phyloP scores from a whole-genome alignment of 2,113 vertebrate species.

The Myrmecophaga tridactyla region DNA sequence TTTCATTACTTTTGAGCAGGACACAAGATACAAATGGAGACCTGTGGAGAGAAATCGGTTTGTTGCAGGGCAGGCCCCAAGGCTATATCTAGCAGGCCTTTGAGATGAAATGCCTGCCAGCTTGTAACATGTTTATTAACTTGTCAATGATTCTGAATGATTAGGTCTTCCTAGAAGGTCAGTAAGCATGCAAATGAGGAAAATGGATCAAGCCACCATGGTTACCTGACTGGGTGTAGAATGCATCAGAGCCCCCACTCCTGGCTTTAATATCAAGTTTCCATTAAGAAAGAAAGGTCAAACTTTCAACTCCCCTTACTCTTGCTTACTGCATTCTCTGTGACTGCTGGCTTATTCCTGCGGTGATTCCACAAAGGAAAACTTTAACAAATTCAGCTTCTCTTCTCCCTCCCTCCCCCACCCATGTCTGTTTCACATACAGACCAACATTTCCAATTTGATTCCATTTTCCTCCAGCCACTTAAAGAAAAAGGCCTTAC shows the following conservation, averaged over 20 bases:
- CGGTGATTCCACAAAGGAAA: constrained; percentile 44
- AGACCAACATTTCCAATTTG: constrained; percentile 58
- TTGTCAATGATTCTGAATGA: constrained; percentile 74
- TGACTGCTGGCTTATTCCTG: constrained; percentile 60
- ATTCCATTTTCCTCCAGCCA: constrained; percentile 34
- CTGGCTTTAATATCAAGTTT: constrained; percentile 85
- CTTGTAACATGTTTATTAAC: constrained; percentile 53
- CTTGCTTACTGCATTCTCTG: constrained; percentile 69
- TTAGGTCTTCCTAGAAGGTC: constrained; percentile 87
- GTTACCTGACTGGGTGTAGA: constrained; percentile 85
- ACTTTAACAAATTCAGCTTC: constrained; percentile 1
- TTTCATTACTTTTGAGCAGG: constrained; percentile 63
- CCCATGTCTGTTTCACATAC: not conserved
- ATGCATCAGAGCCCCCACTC: constrained; percentile 85
- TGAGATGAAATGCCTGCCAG: constrained; percentile 72
- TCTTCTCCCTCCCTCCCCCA: not conserved
- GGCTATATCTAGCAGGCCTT: constrained; percentile 70
- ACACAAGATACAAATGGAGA: constrained; percentile 60
- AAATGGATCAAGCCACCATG: constrained; percentile 85
- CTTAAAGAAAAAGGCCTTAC: constrained; percentile 51
- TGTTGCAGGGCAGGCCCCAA: constrained; percentile 70
- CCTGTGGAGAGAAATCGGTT: constrained; percentile 62
- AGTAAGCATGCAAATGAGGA: constrained; percentile 86
- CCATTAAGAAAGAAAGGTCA: constrained; percentile 88
- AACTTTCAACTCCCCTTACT: constrained; percentile 71